Evolutionary conservation across 2,888 invertebrate genomes (phyloP).

Genomic region (Sinotaia quadrata): DNA sequence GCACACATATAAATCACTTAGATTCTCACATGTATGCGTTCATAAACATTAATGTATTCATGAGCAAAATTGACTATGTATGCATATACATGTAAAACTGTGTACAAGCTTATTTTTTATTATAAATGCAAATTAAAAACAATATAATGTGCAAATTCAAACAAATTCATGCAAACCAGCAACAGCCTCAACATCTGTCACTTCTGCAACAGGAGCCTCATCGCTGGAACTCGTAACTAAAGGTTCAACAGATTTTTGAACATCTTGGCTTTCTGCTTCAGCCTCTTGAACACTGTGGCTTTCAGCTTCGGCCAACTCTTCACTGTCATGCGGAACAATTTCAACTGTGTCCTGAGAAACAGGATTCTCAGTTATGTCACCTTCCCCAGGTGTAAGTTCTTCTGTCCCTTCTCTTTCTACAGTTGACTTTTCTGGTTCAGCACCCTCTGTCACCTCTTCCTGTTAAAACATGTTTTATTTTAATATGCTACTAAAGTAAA

Average conservation of each 20-base stretch:
- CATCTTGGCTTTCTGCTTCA: conserved; percentile 14
- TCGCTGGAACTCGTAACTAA: not conserved
- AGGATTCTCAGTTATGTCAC: conserved; percentile 1
- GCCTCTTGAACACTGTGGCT: conserved; percentile 7
- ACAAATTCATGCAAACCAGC: conserved; percentile 20
- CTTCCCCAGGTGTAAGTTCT: conserved; percentile 6
- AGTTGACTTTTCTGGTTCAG: not conserved
- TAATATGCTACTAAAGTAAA: no score
- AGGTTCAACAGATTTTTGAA: conserved; percentile 5
- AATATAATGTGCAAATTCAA: not conserved
- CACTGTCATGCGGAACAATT: not conserved
- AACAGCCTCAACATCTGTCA: conserved; percentile 28
- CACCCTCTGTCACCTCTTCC: not conserved
- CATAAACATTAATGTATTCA: no score
- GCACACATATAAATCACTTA: no score
- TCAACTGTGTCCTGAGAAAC: not conserved
- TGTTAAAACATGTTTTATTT: not conserved
- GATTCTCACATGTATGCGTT: no score
- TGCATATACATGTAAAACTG: no score
- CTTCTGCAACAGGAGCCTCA: conserved; percentile 13
- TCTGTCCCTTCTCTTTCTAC: not conserved
- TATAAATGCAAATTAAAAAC: not conserved
- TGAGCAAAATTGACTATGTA: no score
- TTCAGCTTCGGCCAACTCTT: conserved; percentile 13
- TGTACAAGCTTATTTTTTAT: no score